Conservation (phyloP, 2,888 invertebrate genomes). For the Sarcophaga caerulescens region DNA sequence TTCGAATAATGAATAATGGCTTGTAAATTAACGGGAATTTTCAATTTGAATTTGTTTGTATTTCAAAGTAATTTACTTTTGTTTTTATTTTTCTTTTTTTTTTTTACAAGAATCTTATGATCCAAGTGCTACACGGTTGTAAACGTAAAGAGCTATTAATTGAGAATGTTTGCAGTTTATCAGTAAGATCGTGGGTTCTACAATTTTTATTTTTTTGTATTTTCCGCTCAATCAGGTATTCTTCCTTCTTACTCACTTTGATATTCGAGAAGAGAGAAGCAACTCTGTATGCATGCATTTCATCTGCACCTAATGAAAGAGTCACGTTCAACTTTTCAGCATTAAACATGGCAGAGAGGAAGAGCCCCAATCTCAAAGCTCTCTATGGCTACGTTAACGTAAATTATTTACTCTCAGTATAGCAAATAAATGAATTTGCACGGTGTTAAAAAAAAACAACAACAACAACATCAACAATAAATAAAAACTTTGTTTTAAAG, state of each 20-base stretch:
- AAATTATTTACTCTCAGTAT: not conserved
- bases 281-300: constrained; percentile 19
- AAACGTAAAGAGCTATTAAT: constrained; percentile 29
- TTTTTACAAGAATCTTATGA: not conserved
- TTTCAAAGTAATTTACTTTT: not conserved
- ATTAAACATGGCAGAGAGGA: not conserved
- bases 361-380: constrained; percentile 11
- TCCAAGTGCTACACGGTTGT: not conserved
- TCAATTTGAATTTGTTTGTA: too few relatives aligned
- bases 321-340: constrained; percentile 54
- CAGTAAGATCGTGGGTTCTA: constrained; percentile 46
- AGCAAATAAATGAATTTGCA: too few relatives aligned
- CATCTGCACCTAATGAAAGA: constrained; percentile 35
- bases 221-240: constrained; percentile 18
- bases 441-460: too few relatives aligned
- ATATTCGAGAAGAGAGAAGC: constrained; percentile 13
- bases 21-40: too few relatives aligned
- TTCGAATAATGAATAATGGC: too few relatives aligned
- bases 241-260: constrained; percentile 15
- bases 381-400: constrained; percentile 11
- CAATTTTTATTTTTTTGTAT: too few relatives aligned
- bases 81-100: not conserved
- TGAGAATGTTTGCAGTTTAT: constrained; percentile 42
- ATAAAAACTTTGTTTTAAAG: not conserved
- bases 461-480: not conserved